These are phyloP conservation scores for Menura novaehollandiae DNA, from an alignment of 2,113 vertebrate genomes.

Conservation along the genomic window DNA sequence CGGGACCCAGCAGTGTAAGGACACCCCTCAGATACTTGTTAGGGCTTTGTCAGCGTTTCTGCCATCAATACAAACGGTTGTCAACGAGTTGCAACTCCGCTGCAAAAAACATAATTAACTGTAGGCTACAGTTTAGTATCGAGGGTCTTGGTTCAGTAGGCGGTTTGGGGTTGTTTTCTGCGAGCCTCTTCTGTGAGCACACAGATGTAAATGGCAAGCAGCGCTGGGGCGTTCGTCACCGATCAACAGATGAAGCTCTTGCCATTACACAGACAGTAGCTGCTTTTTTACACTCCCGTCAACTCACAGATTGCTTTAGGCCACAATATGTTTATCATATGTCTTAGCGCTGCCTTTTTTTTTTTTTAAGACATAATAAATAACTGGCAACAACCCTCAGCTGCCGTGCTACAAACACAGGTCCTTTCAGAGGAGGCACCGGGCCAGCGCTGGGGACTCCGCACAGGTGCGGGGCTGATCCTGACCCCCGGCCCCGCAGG, in stretches of 20 bases:
- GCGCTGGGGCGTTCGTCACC: accelerated
- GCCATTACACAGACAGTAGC: not conserved
- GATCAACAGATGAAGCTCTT: not conserved
- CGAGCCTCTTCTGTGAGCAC: accelerated
- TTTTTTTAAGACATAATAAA: not conserved
- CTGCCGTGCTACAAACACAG: not conserved
- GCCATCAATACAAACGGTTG: accelerated
- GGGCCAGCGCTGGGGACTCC: not conserved
- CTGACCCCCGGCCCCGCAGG: not conserved
- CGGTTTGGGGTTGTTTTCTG: not conserved
- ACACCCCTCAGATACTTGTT: accelerated
- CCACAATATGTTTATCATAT: not conserved
- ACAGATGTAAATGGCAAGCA: not conserved
- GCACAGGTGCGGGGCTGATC: not conserved
- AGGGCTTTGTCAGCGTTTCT: not conserved
- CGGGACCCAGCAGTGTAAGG: not conserved
- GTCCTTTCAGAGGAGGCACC: not conserved
- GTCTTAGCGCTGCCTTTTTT: not conserved
- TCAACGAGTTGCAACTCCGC: not conserved
- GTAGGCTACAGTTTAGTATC: accelerated
- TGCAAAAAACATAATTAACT: not conserved
- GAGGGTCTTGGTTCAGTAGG: not conserved
- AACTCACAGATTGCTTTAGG: not conserved
- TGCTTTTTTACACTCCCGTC: not conserved
- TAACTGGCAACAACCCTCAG: not conserved